Base-by-base conservation (phyloP, 2,888 invertebrate species). In the Nephrotoma appendiculata region DNA sequence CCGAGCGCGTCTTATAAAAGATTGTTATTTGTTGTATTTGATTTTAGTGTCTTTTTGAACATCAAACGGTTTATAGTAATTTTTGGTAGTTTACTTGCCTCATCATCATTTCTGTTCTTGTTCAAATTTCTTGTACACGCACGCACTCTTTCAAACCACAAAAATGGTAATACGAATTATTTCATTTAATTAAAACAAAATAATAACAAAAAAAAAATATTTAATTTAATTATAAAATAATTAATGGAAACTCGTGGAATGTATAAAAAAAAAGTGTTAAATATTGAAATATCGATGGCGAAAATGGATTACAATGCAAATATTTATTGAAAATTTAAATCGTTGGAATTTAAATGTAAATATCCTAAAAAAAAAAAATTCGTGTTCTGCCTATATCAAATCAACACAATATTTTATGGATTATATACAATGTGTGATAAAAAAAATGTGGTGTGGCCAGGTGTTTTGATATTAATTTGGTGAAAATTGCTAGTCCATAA, bases 31-130 rank as follows among this genome's bases (percentile, higher is more conserved):
- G 41, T 45, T 86, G 48, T 86, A 48, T 86, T 86, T 86, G 86
- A 41, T 45, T 71, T 71, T 48, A 86, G 86, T 86, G 86, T 86
- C 86, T 86, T 45, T 44, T 45, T 86, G 86, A 86, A 86, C 86
- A 45, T 86, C 86, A 45, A 45, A 15, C 86, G 44, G 44, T 71
- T 71, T 71, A 71, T 71, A 71, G 71, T 71, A 71, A 71, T 71
- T 45, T 31, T 45, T 45, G 83, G 44, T 85, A 7, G 31, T 43
- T 85, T 44, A 31, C 31, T 31, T 31, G 2, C 31, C 31, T 31
- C 31, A 31, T 2, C 31, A 31, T 31, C 31, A 31, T 31, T 31
- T 31, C 31, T 31, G 31, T 31, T 31, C 31, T 71, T 9, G 7
- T 71, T 71, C 9, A 9, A 9, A 83, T 85, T 19, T 44, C 7